phyloP scores from a whole-genome alignment of 2,888 invertebrate species.

The Agrypnus murinus region DNA sequence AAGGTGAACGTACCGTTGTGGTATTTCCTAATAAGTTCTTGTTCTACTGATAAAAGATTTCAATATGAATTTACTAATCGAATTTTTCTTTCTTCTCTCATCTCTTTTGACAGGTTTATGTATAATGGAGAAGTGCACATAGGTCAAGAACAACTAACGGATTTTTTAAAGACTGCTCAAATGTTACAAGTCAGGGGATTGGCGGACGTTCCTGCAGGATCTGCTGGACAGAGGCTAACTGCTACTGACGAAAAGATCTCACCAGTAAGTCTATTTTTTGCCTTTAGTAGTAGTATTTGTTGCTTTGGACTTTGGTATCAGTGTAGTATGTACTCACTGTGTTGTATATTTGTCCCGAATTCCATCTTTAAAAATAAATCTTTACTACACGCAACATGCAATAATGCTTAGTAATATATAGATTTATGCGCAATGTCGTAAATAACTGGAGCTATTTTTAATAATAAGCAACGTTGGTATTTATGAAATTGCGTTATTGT shows the following conservation, averaged over 20 bases:
- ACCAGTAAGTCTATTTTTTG: slow-evolving; percentile 76
- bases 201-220: slow-evolving; percentile 82
- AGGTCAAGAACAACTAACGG: slow-evolving; percentile 89
- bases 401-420: slow-evolving; percentile 31
- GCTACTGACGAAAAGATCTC: slow-evolving; percentile 78
- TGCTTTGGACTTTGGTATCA: background rate
- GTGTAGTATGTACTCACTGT: background rate
- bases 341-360: slow-evolving; percentile 11
- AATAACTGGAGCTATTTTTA: slow-evolving; percentile 37
- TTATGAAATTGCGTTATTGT: slow-evolving; percentile 34
- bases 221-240: slow-evolving; percentile 69
- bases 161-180: slow-evolving; percentile 91
- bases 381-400: slow-evolving; percentile 26
- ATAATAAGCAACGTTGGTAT: slow-evolving; percentile 27
- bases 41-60: background rate
- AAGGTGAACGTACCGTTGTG: slow-evolving; percentile 36
- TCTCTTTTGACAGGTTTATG: slow-evolving; percentile 80
- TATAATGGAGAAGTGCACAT: slow-evolving; percentile 94
- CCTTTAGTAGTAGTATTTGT: background rate
- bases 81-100: background rate
- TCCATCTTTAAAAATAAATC: slow-evolving; percentile 29
- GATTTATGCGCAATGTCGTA: slow-evolving; percentile 35
- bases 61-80: slow-evolving; percentile 8
- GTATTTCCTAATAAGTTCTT: slow-evolving; percentile 23
- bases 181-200: slow-evolving; percentile 90